Conservation (phyloP, 2,888 invertebrate genomes). For the Macroteleia sp. region DNA sequence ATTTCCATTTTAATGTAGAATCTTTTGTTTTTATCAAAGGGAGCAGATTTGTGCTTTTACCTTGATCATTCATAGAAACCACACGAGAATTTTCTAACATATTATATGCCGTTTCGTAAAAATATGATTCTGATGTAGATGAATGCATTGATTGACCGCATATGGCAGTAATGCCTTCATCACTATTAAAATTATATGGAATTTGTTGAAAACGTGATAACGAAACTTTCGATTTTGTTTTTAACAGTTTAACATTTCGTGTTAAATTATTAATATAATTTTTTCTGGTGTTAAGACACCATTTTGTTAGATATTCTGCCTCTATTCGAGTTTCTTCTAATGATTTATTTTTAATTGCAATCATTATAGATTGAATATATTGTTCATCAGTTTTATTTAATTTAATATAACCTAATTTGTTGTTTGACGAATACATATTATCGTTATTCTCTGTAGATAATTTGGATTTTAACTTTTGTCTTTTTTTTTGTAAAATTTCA, state of each 20-base stretch:
- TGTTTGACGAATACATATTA: too few relatives aligned
- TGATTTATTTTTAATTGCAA: slow-evolving; percentile 3
- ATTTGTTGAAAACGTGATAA: slow-evolving; percentile 1
- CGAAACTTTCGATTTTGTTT: slow-evolving; percentile 18
- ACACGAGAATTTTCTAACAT: background rate
- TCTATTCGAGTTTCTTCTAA: slow-evolving; percentile 4
- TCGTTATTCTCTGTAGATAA: too few relatives aligned
- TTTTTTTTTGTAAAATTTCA: too few relatives aligned
- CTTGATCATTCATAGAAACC: slow-evolving; percentile 1
- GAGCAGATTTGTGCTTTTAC: background rate
- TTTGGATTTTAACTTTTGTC: too few relatives aligned
- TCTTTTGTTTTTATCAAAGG: background rate
- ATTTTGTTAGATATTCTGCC: slow-evolving; percentile 11
- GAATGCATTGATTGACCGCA: slow-evolving; percentile 28
- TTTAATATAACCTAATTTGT: background rate
- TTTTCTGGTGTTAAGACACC: background rate
- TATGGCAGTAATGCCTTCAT: slow-evolving; percentile 4
- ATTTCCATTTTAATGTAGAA: slow-evolving; percentile 5
- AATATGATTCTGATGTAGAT: slow-evolving; percentile 14
- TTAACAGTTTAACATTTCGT: background rate
- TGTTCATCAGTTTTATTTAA: slow-evolving; percentile 3
- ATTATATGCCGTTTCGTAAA: slow-evolving; percentile 11
- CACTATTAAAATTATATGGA: background rate
- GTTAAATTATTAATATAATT: slow-evolving; percentile 3
- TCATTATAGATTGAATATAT: slow-evolving; percentile 1